Base-by-base conservation (phyloP, 2,797 vertebrate genomes). In the Premnoplex brunnescens region DNA sequence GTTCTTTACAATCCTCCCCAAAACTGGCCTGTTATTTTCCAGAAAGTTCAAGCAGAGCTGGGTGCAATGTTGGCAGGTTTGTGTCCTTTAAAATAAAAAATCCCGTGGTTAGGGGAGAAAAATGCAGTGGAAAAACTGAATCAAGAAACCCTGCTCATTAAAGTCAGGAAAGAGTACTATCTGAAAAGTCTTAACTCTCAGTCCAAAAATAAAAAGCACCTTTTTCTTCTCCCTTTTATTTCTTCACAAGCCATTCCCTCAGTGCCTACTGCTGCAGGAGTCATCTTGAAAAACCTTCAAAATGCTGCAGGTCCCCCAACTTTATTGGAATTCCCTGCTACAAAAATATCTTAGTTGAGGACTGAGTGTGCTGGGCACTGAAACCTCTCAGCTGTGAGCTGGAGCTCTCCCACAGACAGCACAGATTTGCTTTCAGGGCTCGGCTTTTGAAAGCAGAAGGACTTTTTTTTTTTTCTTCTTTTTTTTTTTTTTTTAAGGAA, bases 11-110 rank as follows among this genome's bases (percentile, higher is more conserved):
- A 9, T 52, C 20, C 39, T 48, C 72, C 59, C 66, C 48, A 59
- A 58, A 88, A 77, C 4, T 11, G 20, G 14, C 11, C 7, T 49
- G 12, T 54, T 66, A 36, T 79, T 80, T 85, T 68, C 72, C 41
- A 68, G 62, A 74, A 86, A 34, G 36, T 39, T 91, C 30, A 44
- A 24, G 58, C n/a, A 92, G 58, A 85, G 24, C 15, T 78, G 58
- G 30, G 60, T 58, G 52, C 41, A 85, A 37, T 34, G 14, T 71
- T 89, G 3, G 0, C 67, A 89, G 30, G 27, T 68, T 64, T 89
- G 18, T 83, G 88, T 77, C 75, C 85, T 91, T 85, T 85, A 83
- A 88, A 89, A 95, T 64, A 88, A 88, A 44, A 91, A 72, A 85
- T 64, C 24, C 23, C 24, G 4, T 37, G 64, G 12, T 5, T 62